Percentiles rank a stretch among this genome's conserved stretches.
Conservation (phyloP, 2,888 invertebrate genomes). For the Coleophora flavipennella region DNA sequence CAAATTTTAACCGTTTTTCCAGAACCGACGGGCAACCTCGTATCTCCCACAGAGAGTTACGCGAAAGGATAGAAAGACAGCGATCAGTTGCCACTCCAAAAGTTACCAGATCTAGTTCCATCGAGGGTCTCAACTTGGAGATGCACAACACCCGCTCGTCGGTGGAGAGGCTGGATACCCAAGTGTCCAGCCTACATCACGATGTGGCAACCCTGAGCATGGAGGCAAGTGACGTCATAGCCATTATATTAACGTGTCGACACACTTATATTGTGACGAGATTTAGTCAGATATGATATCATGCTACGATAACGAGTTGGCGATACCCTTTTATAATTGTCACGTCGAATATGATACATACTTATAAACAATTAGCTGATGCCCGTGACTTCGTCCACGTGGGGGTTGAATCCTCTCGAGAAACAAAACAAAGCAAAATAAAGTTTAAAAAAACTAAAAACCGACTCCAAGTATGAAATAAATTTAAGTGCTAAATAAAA, state of each 20-base stretch:
- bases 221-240: conserved; percentile 70
- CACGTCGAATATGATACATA: too few species aligned
- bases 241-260: not conserved
- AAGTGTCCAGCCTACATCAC: conserved; percentile 86
- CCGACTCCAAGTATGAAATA: too few species aligned
- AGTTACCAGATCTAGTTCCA: conserved; percentile 67
- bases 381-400: too few species aligned
- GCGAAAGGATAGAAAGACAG: conserved; percentile 79
- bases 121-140: conserved; percentile 75
- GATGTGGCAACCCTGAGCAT: conserved; percentile 89
- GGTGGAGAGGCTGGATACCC: conserved; percentile 85
- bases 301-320: conserved; percentile 17
- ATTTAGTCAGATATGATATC: conserved; percentile 26
- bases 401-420: too few species aligned
- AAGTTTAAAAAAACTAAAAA: too few species aligned
- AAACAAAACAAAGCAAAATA: too few species aligned
- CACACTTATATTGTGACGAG: not conserved
- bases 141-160: conserved; percentile 64
- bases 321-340: too few species aligned
- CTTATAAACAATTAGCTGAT: too few species aligned
- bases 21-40: conserved; percentile 54
- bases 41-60: conserved; percentile 59
- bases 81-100: conserved; percentile 75
- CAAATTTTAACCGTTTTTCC: conserved; percentile 6
- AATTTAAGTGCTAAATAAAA: too few species aligned